These are phyloP conservation scores for Daboia siamensis DNA, from an alignment of 2,113 vertebrate species.

Conservation along the genomic window DNA sequence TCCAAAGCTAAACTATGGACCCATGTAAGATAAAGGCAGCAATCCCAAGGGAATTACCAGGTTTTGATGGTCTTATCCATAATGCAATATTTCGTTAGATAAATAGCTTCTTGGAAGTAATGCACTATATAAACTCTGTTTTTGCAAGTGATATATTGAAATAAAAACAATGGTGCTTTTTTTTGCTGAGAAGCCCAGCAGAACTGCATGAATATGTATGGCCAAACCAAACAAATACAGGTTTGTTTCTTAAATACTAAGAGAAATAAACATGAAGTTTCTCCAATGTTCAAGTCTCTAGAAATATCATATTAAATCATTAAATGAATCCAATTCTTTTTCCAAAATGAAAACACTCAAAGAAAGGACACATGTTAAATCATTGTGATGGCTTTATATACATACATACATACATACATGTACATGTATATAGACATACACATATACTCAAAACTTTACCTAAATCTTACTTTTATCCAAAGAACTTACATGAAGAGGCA, in stretches of 20 bases:
- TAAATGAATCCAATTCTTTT: fast-evolving
- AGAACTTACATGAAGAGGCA: neutral
- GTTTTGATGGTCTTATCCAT: neutral
- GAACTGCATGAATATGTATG: neutral
- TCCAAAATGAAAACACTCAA: neutral
- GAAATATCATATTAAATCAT: neutral
- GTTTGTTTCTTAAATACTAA: fast-evolving
- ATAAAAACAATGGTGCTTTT: neutral
- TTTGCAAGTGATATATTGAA: conserved; percentile 23
- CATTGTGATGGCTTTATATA: neutral
- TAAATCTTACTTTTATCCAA: neutral
- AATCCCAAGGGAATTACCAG: neutral
- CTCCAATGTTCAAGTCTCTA: neutral
- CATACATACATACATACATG: too few species aligned
- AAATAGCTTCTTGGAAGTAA: neutral
- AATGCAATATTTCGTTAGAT: neutral
- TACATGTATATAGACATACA: too few species aligned
- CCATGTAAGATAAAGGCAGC: neutral
- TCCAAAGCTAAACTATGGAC: neutral
- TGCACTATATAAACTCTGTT: neutral
- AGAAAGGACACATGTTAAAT: neutral
- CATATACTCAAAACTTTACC: neutral
- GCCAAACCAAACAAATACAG: neutral
- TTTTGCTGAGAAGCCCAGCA: neutral
- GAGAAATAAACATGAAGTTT: neutral